Evolutionary conservation across 1,140 invertebrate genomes (phyloP).

Genomic region (Lamellibrachia luymesi): DNA sequence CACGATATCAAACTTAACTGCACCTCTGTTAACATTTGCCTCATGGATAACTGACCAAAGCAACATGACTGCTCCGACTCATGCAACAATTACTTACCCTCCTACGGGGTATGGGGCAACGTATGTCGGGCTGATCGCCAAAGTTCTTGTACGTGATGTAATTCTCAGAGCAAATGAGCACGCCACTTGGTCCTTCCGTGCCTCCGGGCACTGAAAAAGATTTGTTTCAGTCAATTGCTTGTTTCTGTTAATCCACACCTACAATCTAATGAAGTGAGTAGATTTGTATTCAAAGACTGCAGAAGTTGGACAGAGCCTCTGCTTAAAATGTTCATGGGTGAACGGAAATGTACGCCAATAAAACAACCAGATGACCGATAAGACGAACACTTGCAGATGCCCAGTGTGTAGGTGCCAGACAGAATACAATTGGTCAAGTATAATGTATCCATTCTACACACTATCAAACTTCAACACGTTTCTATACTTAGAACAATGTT

Average conservation of each 20-base stretch:
- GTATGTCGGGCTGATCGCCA: conserved; percentile 98
- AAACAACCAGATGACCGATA: neutral
- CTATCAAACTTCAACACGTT: neutral
- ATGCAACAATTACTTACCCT: conserved; percentile 60
- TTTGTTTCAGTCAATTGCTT: conserved; percentile 2
- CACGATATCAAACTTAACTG: neutral
- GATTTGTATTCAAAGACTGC: neutral
- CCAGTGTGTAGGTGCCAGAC: too few species aligned
- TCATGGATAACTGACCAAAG: neutral
- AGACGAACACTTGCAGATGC: neutral
- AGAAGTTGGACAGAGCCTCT: too few species aligned
- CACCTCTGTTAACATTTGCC: neutral
- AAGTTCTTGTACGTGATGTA: conserved; percentile 99
- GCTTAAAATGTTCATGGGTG: neutral
- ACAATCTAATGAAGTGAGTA: neutral
- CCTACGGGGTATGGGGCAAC: conserved; percentile 94
- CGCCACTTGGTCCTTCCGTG: conserved; percentile 96
- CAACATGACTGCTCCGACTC: neutral
- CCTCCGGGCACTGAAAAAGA: conserved; percentile 70
- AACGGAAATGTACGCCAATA: neutral
- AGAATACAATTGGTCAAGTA: too few species aligned
- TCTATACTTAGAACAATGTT: neutral
- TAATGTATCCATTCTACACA: too few species aligned
- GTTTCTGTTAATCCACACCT: neutral
- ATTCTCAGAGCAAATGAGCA: conserved; percentile 98